These are phyloP conservation scores for Drosophila stalkeri DNA, from an alignment of 2,888 invertebrate genomes.

Conservation along the genomic window DNA sequence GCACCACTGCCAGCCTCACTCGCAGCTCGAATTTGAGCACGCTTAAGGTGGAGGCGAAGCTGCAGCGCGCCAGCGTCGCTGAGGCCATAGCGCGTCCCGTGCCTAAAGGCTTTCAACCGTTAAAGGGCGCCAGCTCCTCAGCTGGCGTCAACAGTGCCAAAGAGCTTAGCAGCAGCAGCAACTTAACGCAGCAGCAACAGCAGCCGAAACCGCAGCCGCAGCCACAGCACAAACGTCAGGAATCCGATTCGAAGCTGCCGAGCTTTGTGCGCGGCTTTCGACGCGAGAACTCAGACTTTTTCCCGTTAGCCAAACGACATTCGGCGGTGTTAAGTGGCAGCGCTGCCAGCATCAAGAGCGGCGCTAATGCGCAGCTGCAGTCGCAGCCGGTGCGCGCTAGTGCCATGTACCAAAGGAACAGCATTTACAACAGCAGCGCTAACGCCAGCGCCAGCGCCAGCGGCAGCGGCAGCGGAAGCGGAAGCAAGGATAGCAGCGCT, in stretches of 20 bases:
- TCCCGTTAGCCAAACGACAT: slow-evolving; percentile 91
- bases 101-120: slow-evolving; percentile 77
- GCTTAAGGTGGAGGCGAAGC: slow-evolving; percentile 82
- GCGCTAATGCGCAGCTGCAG: slow-evolving; percentile 68
- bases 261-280: slow-evolving; percentile 92
- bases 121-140: slow-evolving; percentile 55
- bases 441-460: slow-evolving; percentile 87
- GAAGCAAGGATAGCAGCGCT: slow-evolving; percentile 34
- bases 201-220: slow-evolving; percentile 9
- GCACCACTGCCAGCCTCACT: slow-evolving; percentile 76
- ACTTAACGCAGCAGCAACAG: slow-evolving; percentile 29
- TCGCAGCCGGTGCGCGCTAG: slow-evolving; percentile 87
- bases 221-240: slow-evolving; percentile 88
- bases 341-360: slow-evolving; percentile 67
- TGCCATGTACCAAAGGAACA: slow-evolving; percentile 89
- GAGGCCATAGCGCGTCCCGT: slow-evolving; percentile 78
- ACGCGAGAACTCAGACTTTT: slow-evolving; percentile 93
- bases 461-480: slow-evolving; percentile 37
- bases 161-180: slow-evolving; percentile 56
- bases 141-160: slow-evolving; percentile 67
- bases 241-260: slow-evolving; percentile 90
- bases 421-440: slow-evolving; percentile 82
- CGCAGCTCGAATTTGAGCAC: slow-evolving; percentile 85
- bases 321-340: slow-evolving; percentile 88
- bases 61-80: slow-evolving; percentile 82